These are phyloP conservation scores for Pseudorhombus dupliciocellatus DNA, from an alignment of 2,113 vertebrate species.

Conservation along the genomic window DNA sequence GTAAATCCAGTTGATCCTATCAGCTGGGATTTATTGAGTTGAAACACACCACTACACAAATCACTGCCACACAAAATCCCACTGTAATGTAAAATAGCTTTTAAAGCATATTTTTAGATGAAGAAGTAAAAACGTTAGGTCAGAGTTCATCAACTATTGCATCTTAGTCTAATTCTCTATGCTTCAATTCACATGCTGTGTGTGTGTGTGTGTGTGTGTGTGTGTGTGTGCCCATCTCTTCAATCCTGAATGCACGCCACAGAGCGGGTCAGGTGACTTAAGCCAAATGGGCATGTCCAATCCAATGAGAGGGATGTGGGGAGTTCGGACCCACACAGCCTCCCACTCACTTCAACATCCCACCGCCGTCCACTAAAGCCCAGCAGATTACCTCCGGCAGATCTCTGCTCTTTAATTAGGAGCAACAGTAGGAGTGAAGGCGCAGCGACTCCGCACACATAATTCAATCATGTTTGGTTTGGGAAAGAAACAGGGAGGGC, in stretches of 20 bases:
- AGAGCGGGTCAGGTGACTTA: constrained; percentile 55
- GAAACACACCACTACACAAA: constrained; percentile 45
- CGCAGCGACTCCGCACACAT: constrained; percentile 25
- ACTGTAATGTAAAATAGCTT: background rate
- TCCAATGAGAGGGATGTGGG: constrained; percentile 56
- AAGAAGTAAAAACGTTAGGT: background rate
- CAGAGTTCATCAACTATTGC: constrained; percentile 1
- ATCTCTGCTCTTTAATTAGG: constrained; percentile 64
- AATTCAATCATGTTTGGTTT: constrained; percentile 16
- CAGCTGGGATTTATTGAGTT: constrained; percentile 54
- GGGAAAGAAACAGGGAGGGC: constrained; percentile 35
- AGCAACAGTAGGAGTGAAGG: constrained; percentile 37
- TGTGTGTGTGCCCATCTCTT: background rate
- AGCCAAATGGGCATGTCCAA: constrained; percentile 40
- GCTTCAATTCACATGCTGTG: background rate
- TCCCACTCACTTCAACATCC: constrained; percentile 34
- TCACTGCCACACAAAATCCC: constrained; percentile 29
- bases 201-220: constrained; percentile 2
- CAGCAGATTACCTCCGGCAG: constrained; percentile 63
- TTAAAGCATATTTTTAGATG: background rate
- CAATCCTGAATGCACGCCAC: constrained; percentile 8
- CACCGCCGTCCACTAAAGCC: constrained; percentile 62
- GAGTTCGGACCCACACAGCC: constrained; percentile 13
- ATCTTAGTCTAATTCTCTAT: background rate
- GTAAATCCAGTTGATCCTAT: constrained; percentile 67